Base-by-base conservation (phyloP, 2,888 invertebrate genomes). In the Volucella inflata region DNA sequence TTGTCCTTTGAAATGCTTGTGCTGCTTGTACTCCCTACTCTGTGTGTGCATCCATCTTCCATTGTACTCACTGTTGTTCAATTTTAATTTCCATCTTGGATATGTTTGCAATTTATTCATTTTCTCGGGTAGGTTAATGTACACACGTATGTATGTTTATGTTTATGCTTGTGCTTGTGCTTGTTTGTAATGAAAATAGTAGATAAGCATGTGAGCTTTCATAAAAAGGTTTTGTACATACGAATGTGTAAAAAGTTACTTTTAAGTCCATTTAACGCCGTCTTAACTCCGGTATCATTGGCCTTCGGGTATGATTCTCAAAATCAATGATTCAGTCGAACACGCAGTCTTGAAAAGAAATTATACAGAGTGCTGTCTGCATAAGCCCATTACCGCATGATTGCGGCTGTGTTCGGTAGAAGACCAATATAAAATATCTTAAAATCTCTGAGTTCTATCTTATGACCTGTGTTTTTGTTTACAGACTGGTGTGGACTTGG, bases 1-100 rank as follows among this genome's bases (percentile, higher is more conserved):
- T 68, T 46, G 46, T 68, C 51, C 57, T 65, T 75, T 75, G 65
- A 68, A 68, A 51, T 51, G 42, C 51, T 76, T 75, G 76, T 44
- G 51, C 30, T 36, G n/a, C n/a, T n/a, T n/a, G n/a, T n/a, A 40
- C 14, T 59, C 30, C 42, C 30, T 17, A 50, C 8, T 60, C 38
- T 48, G 21, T 76, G 59, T 50, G 40, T 55, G 46, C 55, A 64
- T 57, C 48, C 48, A 65, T 48, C 36, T 55, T 16, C 48, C 16
- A 62, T 70, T 70, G 62, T 70, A 6, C 30, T 77, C 51, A 55
- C 62, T 78, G 77, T 62, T 70, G 60, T 55, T 76, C 51, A 14
- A 38, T 68, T 68, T 78, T 70, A 70, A 70, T 70, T 78, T 70
- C 11, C 55, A 62, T 70, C 40, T 60, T 30, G 51, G 53, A 68